A percentile compares a stretch with the other conserved stretches of the same genome.
phyloP scores from a whole-genome alignment of 2,888 invertebrate species.

The Plagiodera versicolora region DNA sequence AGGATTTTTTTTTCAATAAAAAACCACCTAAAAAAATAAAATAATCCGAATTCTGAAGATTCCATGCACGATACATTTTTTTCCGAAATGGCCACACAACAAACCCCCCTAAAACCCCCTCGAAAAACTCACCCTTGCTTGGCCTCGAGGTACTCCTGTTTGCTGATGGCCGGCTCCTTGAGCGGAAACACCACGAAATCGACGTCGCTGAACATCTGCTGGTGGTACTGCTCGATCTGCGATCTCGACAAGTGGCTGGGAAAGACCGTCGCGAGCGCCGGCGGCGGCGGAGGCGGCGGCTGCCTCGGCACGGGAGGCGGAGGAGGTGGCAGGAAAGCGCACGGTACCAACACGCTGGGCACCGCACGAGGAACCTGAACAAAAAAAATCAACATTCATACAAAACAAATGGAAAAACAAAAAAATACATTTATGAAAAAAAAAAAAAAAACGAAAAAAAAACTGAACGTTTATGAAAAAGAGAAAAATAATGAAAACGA shows the following conservation, averaged over 20 bases:
- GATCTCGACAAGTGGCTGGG: conserved; percentile 70
- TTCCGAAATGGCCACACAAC: too few species aligned
- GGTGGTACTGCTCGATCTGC: conserved; percentile 85
- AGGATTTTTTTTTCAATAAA: too few species aligned
- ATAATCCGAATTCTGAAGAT: too few species aligned
- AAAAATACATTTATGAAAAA: too few species aligned
- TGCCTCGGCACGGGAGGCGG: conserved; percentile 67
- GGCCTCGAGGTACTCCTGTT: conserved; percentile 88
- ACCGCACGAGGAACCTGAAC: conserved; percentile 56
- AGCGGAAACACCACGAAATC: conserved; percentile 90
- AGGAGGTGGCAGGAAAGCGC: conserved; percentile 60
- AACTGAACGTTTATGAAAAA: too few species aligned
- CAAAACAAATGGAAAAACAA: too few species aligned
- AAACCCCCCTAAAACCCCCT: too few species aligned
- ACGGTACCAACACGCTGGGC: conserved; percentile 55
- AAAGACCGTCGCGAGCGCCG: conserved; percentile 72
- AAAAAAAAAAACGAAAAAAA: too few species aligned
- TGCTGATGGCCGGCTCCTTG: conserved; percentile 86
- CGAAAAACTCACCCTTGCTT: conserved; percentile 63
- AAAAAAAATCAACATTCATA: too few species aligned
- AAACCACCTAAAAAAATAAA: too few species aligned
- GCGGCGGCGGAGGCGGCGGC: conserved; percentile 65
- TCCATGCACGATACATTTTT: too few species aligned
- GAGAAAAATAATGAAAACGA: too few species aligned
- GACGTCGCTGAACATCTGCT: conserved; percentile 87